These are phyloP conservation scores for Lymantria monacha DNA, from an alignment of 2,888 invertebrate genomes.

Conservation along the genomic window DNA sequence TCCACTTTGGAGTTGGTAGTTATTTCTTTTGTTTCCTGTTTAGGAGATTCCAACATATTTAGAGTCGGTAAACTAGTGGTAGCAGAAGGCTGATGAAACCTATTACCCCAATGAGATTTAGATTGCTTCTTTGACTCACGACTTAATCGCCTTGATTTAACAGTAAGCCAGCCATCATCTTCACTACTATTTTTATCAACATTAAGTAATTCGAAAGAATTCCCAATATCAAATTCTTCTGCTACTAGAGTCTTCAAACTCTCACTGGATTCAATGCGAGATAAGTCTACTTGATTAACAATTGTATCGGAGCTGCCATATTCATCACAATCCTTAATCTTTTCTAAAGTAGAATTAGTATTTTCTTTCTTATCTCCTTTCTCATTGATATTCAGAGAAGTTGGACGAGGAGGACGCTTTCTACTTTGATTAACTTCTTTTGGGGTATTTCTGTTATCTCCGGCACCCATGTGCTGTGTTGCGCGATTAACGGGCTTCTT, in stretches of 20 bases:
- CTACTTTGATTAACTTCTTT: constrained; percentile 56
- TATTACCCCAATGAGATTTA: constrained; percentile 87
- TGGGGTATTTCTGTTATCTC: constrained; percentile 51
- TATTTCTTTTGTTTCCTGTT: constrained; percentile 61
- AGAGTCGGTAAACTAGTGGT: constrained; percentile 91
- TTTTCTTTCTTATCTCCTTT: constrained; percentile 56
- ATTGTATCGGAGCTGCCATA: constrained; percentile 83
- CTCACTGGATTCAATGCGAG: constrained; percentile 74
- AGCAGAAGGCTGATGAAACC: constrained; percentile 91
- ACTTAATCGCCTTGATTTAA: constrained; percentile 87
- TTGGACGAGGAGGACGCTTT: constrained; percentile 57
- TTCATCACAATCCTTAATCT: constrained; percentile 61
- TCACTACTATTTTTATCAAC: constrained; percentile 61
- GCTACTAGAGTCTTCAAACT: constrained; percentile 75
- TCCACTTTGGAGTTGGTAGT: constrained; percentile 45
- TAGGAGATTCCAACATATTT: constrained; percentile 78
- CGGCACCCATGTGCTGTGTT: constrained; percentile 55
- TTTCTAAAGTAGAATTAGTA: constrained; percentile 45
- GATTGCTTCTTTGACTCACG: constrained; percentile 81
- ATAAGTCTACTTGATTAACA: constrained; percentile 69
- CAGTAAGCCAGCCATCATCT: constrained; percentile 94
- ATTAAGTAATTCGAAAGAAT: constrained; percentile 76
- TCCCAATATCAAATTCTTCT: constrained; percentile 65
- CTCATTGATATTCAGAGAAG: constrained; percentile 59
- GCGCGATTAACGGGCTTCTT: constrained; percentile 45